Base-by-base conservation (phyloP, 2,888 invertebrate species). In the Cryptocephalus moraei region DNA sequence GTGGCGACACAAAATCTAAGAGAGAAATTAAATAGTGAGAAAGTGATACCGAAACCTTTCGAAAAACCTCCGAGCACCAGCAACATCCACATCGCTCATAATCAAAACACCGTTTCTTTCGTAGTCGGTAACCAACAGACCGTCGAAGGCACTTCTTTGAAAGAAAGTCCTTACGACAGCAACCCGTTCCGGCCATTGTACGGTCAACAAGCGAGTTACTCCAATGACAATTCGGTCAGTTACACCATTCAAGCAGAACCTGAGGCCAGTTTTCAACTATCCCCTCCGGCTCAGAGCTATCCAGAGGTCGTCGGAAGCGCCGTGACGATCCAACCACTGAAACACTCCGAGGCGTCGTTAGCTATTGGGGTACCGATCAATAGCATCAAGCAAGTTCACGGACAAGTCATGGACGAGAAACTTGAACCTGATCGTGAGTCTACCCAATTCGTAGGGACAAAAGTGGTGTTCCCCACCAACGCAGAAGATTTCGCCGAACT, bases 41-140 rank as follows among this genome's bases (percentile, higher is more conserved):
- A 64, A 51, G 69, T 70, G 8, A 41, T 55, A 9, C 62, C 61
- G 2, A 64, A 58, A 52, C 62, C 63, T 9, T 57, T 57, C 22
- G 53, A 59, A 36, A 62, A 71, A 58, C 63, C 66, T 10, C 76
- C 79, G 8, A 78, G 78, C 55, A 77, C 78, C n/a, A 81, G 78
- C 53, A 81, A 79, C 49, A 75, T 81, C 32, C 75, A 78, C 32
- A 79, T 81, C 41, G 77, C 79, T 0, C 80, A 78, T 1, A 77
- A 78, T 44, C 80, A 81, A 60, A 76, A 81, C 48, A 80, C 78
- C 0, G 80, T 81, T 1, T 77, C 80, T 0, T 81, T 81, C 59
- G 79, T 82, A 1, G 69, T 81, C 1, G 80, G 81, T 4, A 77
- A 81, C 56, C 76, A 79, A 47, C 81, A 81, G 57, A 76, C 76